Base-by-base conservation (phyloP, 2,113 vertebrate species). In the Numenius arquata region DNA sequence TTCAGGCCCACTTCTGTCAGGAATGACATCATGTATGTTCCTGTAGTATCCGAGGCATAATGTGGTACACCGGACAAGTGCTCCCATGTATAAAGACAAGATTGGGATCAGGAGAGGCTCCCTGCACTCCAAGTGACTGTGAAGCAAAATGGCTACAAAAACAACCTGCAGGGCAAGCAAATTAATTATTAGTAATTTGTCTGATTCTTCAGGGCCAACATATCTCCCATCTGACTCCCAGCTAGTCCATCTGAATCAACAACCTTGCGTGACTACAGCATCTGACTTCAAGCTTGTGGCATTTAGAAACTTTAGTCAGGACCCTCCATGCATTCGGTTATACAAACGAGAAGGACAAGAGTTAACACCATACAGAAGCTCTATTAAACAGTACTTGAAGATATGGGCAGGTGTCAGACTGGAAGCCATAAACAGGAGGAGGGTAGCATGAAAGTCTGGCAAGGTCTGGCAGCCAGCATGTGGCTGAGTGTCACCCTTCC, bases 41-140 rank as follows among this genome's bases (percentile, higher is more conserved):
- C 98, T 98, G 98, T 99, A 99, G 97, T 99, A 99, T 55, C 99
- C 99, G 76, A 99, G 97, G 89, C 99, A 99, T 71, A 99, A 98
- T 0, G 99, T 99, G 97, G 98, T 99, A 81, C 99, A 99, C 62
- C 99, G 99, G 59, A 99, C 99, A 47, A 99, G 97, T 6, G 99
- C 99, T 30, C 99, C 99, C 99, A 99, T 99, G 84, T 99, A 99
- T 73, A 99, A 97, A n/a, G 99, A 99, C 23, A 99, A 97, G 96
- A 99, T 99, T 2, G 99, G 99, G 96, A 99, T 99, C 72, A 99
- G 98, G 58, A 99, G 98, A 5, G 99, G 99, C 95, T 99, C 99
- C 83, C 98, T 97, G 91, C 99, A 99, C 61, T 99, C 98, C 97
- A 99, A 97, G 96, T 99, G 99, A 95, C 99, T 99, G 96, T 99